phyloP scores from a whole-genome alignment of 2,888 invertebrate genomes.

The Ennomos quercinarius region DNA sequence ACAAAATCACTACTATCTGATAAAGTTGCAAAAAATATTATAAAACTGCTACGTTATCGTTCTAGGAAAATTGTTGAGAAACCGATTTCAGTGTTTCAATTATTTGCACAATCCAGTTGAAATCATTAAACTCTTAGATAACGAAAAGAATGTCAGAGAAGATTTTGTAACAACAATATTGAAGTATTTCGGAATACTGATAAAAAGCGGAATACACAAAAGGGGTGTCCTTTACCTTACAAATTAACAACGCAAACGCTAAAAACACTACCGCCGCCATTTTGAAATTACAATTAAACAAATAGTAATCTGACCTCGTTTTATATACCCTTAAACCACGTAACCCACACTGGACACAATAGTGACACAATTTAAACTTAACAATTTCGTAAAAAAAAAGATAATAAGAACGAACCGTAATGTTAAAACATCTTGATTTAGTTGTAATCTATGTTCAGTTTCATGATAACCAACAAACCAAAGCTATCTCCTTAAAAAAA shows the following conservation, averaged over 20 bases:
- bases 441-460: background rate
- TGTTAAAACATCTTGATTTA: conserved; percentile 11
- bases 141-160: background rate
- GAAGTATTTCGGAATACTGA: too few relatives aligned
- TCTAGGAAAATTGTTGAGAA: too few relatives aligned
- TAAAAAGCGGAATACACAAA: too few relatives aligned
- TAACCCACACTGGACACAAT: conserved; percentile 27
- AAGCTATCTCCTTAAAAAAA: too few relatives aligned
- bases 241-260: conserved; percentile 41
- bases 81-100: too few relatives aligned
- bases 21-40: too few relatives aligned
- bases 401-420: conserved; percentile 30
- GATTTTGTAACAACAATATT: conserved; percentile 4
- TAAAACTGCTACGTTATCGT: too few relatives aligned
- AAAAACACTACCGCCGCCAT: conserved; percentile 43
- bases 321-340: conserved; percentile 36
- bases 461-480: too few relatives aligned
- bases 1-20: too few relatives aligned
- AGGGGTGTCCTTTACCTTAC: conserved; percentile 39
- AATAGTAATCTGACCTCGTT: conserved; percentile 22
- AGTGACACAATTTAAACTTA: conserved; percentile 43
- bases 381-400: conserved; percentile 44
- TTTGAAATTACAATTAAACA: conserved; percentile 28
- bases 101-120: too few relatives aligned
- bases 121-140: too few relatives aligned